Conservation (phyloP, 2,113 vertebrate species). For the Morone chrysops region DNA sequence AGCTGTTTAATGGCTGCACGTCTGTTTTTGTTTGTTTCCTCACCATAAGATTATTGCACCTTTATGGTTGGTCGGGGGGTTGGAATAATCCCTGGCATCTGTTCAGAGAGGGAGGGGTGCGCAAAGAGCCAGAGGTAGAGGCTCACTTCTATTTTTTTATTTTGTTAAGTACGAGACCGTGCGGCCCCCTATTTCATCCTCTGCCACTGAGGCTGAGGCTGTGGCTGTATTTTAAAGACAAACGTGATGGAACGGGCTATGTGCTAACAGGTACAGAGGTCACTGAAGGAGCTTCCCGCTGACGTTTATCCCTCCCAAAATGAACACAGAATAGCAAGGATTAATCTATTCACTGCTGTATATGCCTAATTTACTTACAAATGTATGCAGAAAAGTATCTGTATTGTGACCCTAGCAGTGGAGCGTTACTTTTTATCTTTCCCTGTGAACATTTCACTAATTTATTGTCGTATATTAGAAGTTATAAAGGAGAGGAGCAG, state of each 20-base stretch:
- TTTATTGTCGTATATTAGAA: constrained; percentile 27
- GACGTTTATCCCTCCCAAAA: constrained; percentile 65
- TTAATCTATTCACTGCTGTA: constrained; percentile 61
- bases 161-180: constrained; percentile 74
- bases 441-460: constrained; percentile 16
- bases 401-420: constrained; percentile 17
- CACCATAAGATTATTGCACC: constrained; percentile 87
- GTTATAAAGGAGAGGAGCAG: constrained; percentile 37
- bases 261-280: constrained; percentile 79
- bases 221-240: constrained; percentile 76
- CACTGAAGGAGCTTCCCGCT: constrained; percentile 68
- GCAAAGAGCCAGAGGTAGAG: constrained; percentile 66
- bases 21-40: constrained; percentile 87
- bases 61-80: constrained; percentile 86
- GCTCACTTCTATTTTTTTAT: constrained; percentile 38
- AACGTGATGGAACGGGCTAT: constrained; percentile 73
- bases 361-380: constrained; percentile 61
- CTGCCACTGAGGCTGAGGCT: constrained; percentile 53
- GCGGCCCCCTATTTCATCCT: constrained; percentile 71
- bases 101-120: constrained; percentile 77
- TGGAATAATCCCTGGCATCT: constrained; percentile 86
- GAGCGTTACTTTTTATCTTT: constrained; percentile 17
- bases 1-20: constrained; percentile 85
- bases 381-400: constrained; percentile 57
- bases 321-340: constrained; percentile 62